Conservation (phyloP, 2,888 invertebrate genomes). For the Muschampia plurimacula region DNA sequence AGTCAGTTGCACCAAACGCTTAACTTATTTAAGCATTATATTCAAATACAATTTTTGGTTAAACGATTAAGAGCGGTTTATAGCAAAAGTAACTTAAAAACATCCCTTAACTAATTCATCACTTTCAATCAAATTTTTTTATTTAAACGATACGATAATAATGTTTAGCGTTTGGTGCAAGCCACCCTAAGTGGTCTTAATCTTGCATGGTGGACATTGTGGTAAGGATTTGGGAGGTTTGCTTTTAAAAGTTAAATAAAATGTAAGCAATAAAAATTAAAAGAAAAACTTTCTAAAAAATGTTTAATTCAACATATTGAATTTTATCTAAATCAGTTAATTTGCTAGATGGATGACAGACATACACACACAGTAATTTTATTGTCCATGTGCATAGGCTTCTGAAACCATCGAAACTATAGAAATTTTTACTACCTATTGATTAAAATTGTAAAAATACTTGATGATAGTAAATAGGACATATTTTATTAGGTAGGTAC, state of each 20-base stretch:
- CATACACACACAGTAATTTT: slow-evolving; percentile 30
- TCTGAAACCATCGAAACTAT: slow-evolving; percentile 9
- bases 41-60: too few species aligned
- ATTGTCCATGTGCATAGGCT: slow-evolving; percentile 18
- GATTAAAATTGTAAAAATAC: slow-evolving; percentile 20
- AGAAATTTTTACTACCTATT: slow-evolving; percentile 8
- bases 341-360: slow-evolving; percentile 32
- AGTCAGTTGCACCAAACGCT: too few species aligned
- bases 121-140: too few species aligned
- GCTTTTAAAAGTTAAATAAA: neutral
- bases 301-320: slow-evolving; percentile 40
- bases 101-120: too few species aligned
- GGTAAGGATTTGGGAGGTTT: neutral
- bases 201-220: neutral
- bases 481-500: neutral
- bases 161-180: too few species aligned
- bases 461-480: slow-evolving; percentile 11
- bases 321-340: slow-evolving; percentile 32
- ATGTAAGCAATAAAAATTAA: neutral
- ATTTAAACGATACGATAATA: too few species aligned
- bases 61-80: too few species aligned
- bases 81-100: too few species aligned
- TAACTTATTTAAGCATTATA: too few species aligned
- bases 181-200: too few species aligned
- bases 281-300: slow-evolving; percentile 24